These are phyloP conservation scores for Manis javanica DNA, from an alignment of 2,797 vertebrate genomes.

Conservation along the genomic window DNA sequence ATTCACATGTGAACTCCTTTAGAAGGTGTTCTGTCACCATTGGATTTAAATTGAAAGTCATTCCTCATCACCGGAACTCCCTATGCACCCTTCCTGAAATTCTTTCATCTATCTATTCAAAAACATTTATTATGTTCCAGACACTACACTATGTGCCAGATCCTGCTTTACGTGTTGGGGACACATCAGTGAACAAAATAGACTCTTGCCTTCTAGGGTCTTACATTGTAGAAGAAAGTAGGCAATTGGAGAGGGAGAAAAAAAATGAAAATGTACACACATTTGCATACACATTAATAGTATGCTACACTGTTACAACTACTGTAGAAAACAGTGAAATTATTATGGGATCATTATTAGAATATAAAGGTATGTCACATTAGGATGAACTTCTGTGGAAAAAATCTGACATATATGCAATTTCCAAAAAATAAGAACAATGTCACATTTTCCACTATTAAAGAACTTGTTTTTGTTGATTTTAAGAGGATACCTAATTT, in stretches of 20 bases:
- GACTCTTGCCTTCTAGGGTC: not conserved
- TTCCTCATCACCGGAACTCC: not conserved
- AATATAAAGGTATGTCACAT: not conserved
- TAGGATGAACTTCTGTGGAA: not conserved
- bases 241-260: not conserved
- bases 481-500: not conserved
- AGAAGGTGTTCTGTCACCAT: not conserved
- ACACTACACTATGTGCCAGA: not conserved
- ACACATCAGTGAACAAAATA: not conserved
- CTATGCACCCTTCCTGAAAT: not conserved
- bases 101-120: not conserved
- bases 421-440: not conserved
- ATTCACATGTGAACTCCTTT: not conserved
- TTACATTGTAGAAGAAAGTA: not conserved
- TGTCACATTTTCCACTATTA: not conserved
- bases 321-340: not conserved
- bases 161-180: not conserved
- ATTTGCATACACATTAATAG: not conserved
- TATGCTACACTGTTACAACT: not conserved
- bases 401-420: not conserved
- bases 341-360: not conserved
- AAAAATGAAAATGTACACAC: not conserved
- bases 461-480: not conserved
- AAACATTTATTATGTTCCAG: not conserved
- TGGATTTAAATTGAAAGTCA: not conserved